Evolutionary conservation across 2,888 invertebrate species (phyloP).

Genomic region (Sialis fuliginosa): DNA sequence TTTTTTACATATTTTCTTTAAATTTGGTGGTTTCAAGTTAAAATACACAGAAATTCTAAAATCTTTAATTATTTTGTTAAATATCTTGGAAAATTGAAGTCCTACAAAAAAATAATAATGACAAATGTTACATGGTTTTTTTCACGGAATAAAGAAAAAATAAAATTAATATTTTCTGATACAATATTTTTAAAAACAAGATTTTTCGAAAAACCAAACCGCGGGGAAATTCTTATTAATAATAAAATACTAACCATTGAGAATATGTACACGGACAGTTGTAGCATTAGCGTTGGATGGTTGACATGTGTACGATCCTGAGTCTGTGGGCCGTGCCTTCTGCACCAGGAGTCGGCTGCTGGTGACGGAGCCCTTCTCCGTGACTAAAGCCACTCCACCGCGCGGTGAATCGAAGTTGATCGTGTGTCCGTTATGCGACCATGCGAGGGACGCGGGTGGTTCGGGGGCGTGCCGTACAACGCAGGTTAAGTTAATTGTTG

Average conservation of each 20-base stretch:
- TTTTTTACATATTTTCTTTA: too few relatives aligned
- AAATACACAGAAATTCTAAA: too few relatives aligned
- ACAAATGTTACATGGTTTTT: too few relatives aligned
- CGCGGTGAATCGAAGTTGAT: slow-evolving; percentile 83
- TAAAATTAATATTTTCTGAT: too few relatives aligned
- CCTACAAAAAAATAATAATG: too few relatives aligned
- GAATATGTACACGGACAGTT: slow-evolving; percentile 64
- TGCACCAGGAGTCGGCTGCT: slow-evolving; percentile 70
- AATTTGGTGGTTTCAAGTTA: too few relatives aligned
- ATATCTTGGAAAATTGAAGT: too few relatives aligned
- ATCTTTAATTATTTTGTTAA: too few relatives aligned
- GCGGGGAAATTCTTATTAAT: background rate
- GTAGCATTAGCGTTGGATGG: slow-evolving; percentile 71
- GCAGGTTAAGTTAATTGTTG: slow-evolving; percentile 78
- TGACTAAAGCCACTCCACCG: slow-evolving; percentile 73
- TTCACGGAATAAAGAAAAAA: too few relatives aligned
- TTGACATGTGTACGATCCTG: slow-evolving; percentile 67
- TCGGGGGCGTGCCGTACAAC: slow-evolving; percentile 69
- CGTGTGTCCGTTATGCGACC: slow-evolving; percentile 68
- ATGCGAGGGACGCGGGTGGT: slow-evolving; percentile 64
- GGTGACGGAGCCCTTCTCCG: slow-evolving; percentile 69
- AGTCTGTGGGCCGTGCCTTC: slow-evolving; percentile 61
- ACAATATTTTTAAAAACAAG: too few relatives aligned
- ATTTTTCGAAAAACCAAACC: too few relatives aligned
- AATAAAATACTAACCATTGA: slow-evolving; percentile 50